Base-by-base conservation (phyloP, 2,113 vertebrate species). In the Toxotes jaculatrix region DNA sequence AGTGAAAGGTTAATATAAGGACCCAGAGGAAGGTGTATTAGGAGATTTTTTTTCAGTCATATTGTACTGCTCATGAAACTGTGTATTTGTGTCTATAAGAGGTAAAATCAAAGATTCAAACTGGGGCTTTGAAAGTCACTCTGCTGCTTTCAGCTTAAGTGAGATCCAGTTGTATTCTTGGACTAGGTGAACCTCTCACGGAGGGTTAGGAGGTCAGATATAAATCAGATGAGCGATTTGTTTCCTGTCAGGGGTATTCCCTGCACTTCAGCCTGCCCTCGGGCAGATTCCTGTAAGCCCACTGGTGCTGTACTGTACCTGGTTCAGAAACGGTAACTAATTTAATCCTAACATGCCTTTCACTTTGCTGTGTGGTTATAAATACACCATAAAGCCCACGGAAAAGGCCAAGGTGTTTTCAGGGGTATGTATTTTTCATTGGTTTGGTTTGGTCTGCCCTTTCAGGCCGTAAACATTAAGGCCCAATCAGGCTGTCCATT, bases 351-450 rank as follows among this genome's bases (percentile, higher is more conserved):
- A 84, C 87, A 85, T 74, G 73, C 73, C 63, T 80, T 91, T 89
- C 81, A 86, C 83, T 88, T 79, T 87, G 60, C 85, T 73, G 75
- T 45, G 59, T 32, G 73, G 82, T 83, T 90, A 90, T 93, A 93
- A 93, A 92, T 94, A 92, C 74, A 83, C 71, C 55, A 27, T 74
- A 69, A 89, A 90, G 87, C 76, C 36, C 16, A 34, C 80, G 73
- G 36, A 88, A 84, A 80, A 76, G 73, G 83, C 65, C 47, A 82
- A 91, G 89, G 91, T 92, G 87, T 92, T 90, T 90, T 85, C 75
- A 90, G 69, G 49, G 82, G 79, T 89, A 90, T 92, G 80, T 86
- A 93, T 94, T 92, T 93, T 94, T 94, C 85, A 91, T 90, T 34
- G 76, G 59, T 36, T 90, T 34, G 76, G 59, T 36, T 77, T 57